Base-by-base conservation (phyloP, 2,113 vertebrate species). In the Drymodes brunneopygia region DNA sequence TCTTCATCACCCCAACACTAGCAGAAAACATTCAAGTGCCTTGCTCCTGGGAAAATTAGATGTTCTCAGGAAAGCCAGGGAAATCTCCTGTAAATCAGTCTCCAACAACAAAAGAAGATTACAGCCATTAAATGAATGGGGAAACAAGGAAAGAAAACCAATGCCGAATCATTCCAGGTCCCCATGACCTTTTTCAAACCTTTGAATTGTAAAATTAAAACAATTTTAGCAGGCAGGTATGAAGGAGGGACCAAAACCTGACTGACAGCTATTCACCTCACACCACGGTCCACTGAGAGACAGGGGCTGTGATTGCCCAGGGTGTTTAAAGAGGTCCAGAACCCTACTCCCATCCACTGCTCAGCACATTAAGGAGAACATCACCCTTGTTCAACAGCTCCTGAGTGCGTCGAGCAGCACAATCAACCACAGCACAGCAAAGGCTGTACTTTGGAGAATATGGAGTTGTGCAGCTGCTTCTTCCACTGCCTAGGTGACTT, bases 271-370 rank as follows among this genome's bases (percentile, higher is more conserved):
- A 16, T 12, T 48, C 15, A 5, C 18, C 27, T 44, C 31, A 33
- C 3, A 1, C 36, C 33, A 51, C 0, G 8, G 44, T 17, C 5
- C 35, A 54, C 10, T 7, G 9, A 1, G 3, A 45, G 19, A 40
- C 18, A 28, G 16, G 6, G 50, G 28, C 53, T 56, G 29, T 1
- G 4, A 27, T 1, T 21, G 29, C 62, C 3, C 0, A 71, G 50
- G 50, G 42, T 14, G 4, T 53, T 1, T 33, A 31, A 31, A 56
- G 14, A 75, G 18, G 29, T 19, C 3, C 56, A 62, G 47, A 16
- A 29, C 36, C 31, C 45, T 6, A 2, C 10, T 80, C 19, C 53
- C 35, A n/a, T 2, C 29, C 27, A 7, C 45, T 40, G 24, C 69
- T 31, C 9, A 51, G 44, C 23, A 24, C 13, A 2, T 9, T 4